Evolutionary conservation across 2,888 invertebrate genomes (phyloP).

Genomic region (Ophion obscuratus): DNA sequence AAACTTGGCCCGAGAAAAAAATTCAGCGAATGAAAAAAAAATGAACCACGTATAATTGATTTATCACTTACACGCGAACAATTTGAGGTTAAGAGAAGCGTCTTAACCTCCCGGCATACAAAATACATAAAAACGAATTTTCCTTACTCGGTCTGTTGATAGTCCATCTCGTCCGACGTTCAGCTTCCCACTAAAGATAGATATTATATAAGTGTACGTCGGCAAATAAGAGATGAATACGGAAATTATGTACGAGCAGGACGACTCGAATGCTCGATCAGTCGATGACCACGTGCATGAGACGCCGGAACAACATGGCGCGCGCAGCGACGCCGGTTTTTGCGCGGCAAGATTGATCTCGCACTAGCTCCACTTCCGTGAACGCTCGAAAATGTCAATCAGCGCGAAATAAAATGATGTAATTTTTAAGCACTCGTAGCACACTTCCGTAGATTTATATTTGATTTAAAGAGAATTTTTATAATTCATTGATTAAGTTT

Average conservation of each 20-base stretch:
- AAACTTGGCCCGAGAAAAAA: neutral
- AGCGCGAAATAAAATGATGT: neutral
- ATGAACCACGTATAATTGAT: neutral
- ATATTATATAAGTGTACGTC: neutral
- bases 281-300: neutral
- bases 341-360: neutral
- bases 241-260: neutral
- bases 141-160: conserved; percentile 3
- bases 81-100: too few species aligned
- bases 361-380: neutral
- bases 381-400: neutral
- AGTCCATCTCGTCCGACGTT: neutral
- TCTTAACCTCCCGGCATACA: too few species aligned
- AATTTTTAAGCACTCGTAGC: too few species aligned
- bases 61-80: too few species aligned
- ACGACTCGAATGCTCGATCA: neutral
- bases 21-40: conserved; percentile 10
- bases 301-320: neutral
- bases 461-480: neutral
- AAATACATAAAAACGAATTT: neutral
- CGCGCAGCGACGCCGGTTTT: neutral
- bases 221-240: neutral
- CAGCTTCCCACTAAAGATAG: neutral
- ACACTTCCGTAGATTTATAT: too few species aligned
- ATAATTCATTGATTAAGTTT: too few species aligned